Base-by-base conservation (phyloP, 1,140 invertebrate genomes). In the Tyrophagus putrescentiae region DNA sequence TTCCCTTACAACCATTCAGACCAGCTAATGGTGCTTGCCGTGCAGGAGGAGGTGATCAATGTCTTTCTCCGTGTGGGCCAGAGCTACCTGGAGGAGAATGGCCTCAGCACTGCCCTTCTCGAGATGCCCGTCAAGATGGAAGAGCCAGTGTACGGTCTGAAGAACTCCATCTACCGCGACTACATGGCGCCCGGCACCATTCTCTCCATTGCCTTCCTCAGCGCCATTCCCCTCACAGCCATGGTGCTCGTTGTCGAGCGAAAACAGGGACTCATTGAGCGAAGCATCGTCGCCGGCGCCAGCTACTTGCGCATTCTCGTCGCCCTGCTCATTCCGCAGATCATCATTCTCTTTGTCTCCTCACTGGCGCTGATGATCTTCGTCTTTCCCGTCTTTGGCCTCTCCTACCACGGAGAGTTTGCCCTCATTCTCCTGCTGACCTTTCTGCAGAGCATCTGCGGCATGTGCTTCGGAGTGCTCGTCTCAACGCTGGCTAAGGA, bases 101-200 rank as follows among this genome's bases (percentile, higher is more conserved):
- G 57, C 3, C 48, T 53, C 29, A 62, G 44, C 60, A 21, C 60
- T 44, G 18, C 16, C 16, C 23, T 32, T 6, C 27, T 60, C 27
- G 54, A 65, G 42, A 42, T 65, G 21, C 64, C 64, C 6, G 18
- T 9, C 13, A 13, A 61, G 57, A 4, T 87, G 66, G 75, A 56
- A 41, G 36, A 36, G 44, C 53, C 61, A 9, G 34, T 62, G 16
- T 62, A 62, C 25, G 61, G 61, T 4, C 18, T 32, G 18, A 9
- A 52, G 2, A 25, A 58, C 1, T 45, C 56, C 9, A 29, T 32
- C 70, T 94, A 93, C 69, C 91, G 87, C 1, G 85, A 94, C 72
- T 96, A 94, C 72, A 90, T 93, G 62, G 88, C 90, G 29, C 90
- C 91, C 36, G 91, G 90, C 65, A 84, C 94, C 58, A 90, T 94